Evolutionary conservation across 2,797 vertebrate genomes (phyloP), one percentile per base, ranked within the genome.

Genomic region (Ficedula albicollis): DNA sequence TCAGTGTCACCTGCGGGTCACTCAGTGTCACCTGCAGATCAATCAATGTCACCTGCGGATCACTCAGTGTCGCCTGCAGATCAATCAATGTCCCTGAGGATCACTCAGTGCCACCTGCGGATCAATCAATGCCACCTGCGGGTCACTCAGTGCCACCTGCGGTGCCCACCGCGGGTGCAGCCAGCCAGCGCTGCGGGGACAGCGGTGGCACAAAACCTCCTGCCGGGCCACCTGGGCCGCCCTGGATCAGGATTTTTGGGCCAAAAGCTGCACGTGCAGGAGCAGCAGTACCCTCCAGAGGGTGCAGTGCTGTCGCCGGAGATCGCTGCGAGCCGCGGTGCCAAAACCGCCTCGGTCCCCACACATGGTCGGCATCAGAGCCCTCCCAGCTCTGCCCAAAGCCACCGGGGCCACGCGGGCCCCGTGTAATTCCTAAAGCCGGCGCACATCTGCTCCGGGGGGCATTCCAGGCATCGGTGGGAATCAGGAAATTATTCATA

Each of bases 251-350:
- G 1, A 12, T 38, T 59, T 49, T 17, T 4, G 3, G 34, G 11
- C 48, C 63, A 0, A 0, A 2, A 11, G 1, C 5, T 2, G 8
- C 23, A 0, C 6, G 64, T 90, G 96, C 94, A 92, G 52, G 54
- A 90, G 91, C 91, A 20, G 21, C 82, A 13, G 51, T 34, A 73
- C 94, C 91, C 93, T 96, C 69, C 94, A 95, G 93, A 95, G 93
- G 90, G 91, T 94, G 95, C 96, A 39, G 73, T 94, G 5, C 9
- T 41, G 90, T 91, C 68, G 19, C 19, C 14, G 20, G 32, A 79
- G 59, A 23, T 43, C 9, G 8, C n/a, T 0, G 72, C 13, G 6
- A 18, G 3, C 43, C 32, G 10, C 30, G 7, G 11, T 54, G 49
- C 8, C 83, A 85, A 4, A 54, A 4, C 13, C 83, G 10, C 48